Conservation (phyloP, 2,797 vertebrate species). For the Numenius phaeopus region DNA sequence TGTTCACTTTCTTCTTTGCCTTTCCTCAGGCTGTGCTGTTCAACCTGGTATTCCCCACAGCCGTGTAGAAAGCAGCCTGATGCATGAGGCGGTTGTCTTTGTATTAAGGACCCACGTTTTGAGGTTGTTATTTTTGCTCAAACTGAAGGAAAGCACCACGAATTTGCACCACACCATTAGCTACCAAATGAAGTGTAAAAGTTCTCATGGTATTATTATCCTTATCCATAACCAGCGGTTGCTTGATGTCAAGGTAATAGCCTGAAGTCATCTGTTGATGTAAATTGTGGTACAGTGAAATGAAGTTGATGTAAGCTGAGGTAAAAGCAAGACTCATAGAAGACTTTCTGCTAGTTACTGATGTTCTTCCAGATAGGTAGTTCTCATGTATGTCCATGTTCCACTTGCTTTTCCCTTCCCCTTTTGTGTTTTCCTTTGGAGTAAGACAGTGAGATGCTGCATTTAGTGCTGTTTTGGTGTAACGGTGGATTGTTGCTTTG, state of each 20-base stretch:
- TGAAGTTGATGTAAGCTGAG: neutral
- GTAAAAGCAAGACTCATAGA: neutral
- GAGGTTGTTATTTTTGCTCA: neutral
- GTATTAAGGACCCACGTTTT: neutral
- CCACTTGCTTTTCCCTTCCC: neutral
- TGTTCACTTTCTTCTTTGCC: neutral
- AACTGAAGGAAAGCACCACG: neutral
- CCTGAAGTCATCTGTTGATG: neutral
- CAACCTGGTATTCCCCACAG: neutral
- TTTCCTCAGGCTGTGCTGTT: neutral
- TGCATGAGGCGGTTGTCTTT: neutral
- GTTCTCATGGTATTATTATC: neutral
- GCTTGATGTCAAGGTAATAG: neutral
- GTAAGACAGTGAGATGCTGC: neutral
- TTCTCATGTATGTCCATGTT: neutral
- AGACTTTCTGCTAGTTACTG: neutral
- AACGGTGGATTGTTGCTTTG: neutral
- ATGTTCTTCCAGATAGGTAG: neutral
- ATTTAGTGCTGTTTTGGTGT: neutral
- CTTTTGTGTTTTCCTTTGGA: neutral
- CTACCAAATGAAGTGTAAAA: neutral
- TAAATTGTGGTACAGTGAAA: neutral
- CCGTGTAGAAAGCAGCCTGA: neutral
- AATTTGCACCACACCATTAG: neutral
- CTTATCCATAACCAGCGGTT: neutral